Evolutionary conservation across 2,888 invertebrate genomes (phyloP).

Genomic region (Paralinhomoeus sp.): DNA sequence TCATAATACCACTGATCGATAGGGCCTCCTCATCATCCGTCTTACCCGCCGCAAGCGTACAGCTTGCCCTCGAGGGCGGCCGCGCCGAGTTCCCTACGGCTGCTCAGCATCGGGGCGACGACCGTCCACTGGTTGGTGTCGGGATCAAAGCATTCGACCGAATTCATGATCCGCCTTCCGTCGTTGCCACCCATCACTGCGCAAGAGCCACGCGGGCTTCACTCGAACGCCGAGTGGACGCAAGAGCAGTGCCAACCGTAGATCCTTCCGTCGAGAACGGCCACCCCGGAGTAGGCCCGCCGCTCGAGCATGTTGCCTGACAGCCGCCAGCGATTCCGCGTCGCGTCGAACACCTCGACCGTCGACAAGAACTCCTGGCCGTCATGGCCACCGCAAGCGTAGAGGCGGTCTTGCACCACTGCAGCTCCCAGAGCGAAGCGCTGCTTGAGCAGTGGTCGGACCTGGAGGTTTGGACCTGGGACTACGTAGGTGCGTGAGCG

Average conservation of each 20-base stretch:
- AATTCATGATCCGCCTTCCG: conserved; percentile 43
- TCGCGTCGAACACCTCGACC: conserved; percentile 38
- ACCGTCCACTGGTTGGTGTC: conserved; percentile 46
- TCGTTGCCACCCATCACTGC: conserved; percentile 52
- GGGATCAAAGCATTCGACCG: conserved; percentile 54
- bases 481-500: too few species aligned
- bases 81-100: conserved; percentile 57
- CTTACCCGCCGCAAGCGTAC: conserved; percentile 47
- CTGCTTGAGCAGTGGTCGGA: too few species aligned
- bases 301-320: conserved; percentile 28
- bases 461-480: too few species aligned
- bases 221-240: too few species aligned
- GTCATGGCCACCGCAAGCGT: too few species aligned
- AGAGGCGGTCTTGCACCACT: too few species aligned
- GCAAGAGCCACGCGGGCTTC: too few species aligned
- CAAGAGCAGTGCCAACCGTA: conserved; percentile 23
- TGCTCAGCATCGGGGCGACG: conserved; percentile 53
- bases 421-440: too few species aligned
- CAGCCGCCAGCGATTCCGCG: conserved; percentile 21
- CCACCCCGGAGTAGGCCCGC: conserved; percentile 31
- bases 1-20: too few species aligned
- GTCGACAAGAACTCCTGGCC: too few species aligned
- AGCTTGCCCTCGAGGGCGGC: conserved; percentile 55
- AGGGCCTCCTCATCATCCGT: too few species aligned
- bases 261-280: conserved; percentile 28